These are phyloP conservation scores for Ceratoteleas bidentatus DNA, from an alignment of 1,140 invertebrate genomes.

Conservation along the genomic window DNA sequence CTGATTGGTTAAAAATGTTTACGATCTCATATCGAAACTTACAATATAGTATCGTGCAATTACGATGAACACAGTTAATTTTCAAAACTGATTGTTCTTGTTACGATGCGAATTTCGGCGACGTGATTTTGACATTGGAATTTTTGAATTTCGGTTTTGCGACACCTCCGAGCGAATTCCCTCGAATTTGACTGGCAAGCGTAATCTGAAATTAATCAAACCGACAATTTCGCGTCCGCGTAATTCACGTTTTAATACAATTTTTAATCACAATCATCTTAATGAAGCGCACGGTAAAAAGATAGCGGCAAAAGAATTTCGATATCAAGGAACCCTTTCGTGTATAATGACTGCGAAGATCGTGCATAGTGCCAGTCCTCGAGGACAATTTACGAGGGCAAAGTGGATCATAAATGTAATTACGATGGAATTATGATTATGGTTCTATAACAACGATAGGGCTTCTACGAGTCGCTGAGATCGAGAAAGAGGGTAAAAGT, in stretches of 20 bases:
- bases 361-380: conserved; percentile 59
- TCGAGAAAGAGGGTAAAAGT: conserved; percentile 34
- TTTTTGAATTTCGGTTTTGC: no score
- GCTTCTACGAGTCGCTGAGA: conserved; percentile 47
- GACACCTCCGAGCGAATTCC: no score
- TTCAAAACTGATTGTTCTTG: no score
- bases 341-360: conserved; percentile 64
- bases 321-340: conserved; percentile 57
- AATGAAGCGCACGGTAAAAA: conserved; percentile 58
- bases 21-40: no score
- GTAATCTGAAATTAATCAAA: conserved; percentile 64
- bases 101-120: no score
- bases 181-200: no score
- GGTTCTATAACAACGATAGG: conserved; percentile 70
- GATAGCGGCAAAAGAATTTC: conserved; percentile 64
- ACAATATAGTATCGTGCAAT: no score
- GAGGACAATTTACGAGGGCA: conserved; percentile 79
- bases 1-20: no score
- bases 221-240: conserved; percentile 47
- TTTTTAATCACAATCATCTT: conserved; percentile 63
- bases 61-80: no score
- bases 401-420: conserved; percentile 81
- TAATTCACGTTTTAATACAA: conserved; percentile 59
- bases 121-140: no score
- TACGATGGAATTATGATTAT: conserved; percentile 80